A percentile compares a stretch with the other conserved stretches of the same genome.
phyloP scores from a whole-genome alignment of 2,888 invertebrate species.

The Apocheima hispidaria region DNA sequence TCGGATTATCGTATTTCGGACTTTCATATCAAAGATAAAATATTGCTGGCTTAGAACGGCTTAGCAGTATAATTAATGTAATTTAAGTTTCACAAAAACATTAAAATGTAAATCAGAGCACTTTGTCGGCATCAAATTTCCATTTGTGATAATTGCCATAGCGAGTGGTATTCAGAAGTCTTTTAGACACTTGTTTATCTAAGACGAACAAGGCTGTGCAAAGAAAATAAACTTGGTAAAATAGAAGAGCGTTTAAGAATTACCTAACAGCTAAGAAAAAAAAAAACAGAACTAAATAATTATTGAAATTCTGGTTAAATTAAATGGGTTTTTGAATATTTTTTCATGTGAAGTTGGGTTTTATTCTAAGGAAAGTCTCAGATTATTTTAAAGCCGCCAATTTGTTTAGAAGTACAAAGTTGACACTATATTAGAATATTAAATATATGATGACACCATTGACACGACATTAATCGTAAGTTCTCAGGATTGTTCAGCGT shows the following conservation, averaged over 20 bases:
- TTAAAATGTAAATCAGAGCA: constrained; percentile 10
- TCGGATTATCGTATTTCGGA: background rate
- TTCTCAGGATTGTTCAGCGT: no score
- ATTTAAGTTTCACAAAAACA: constrained; percentile 9
- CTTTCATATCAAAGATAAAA: background rate
- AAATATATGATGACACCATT: no score
- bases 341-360: no score
- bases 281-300: no score
- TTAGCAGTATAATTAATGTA: constrained; percentile 4
- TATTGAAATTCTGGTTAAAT: no score
- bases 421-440: no score
- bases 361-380: no score
- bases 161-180: constrained; percentile 2
- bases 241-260: background rate
- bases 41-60: background rate
- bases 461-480: no score
- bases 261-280: no score
- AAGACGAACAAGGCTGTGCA: background rate
- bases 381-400: no score
- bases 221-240: background rate
- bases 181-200: constrained; percentile 3
- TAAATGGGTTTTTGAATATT: no score
- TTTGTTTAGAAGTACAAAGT: no score
- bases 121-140: constrained; percentile 16
- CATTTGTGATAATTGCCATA: constrained; percentile 9